These are phyloP conservation scores for Pedicia rivosa DNA, from an alignment of 2,888 invertebrate genomes.

Conservation along the genomic window DNA sequence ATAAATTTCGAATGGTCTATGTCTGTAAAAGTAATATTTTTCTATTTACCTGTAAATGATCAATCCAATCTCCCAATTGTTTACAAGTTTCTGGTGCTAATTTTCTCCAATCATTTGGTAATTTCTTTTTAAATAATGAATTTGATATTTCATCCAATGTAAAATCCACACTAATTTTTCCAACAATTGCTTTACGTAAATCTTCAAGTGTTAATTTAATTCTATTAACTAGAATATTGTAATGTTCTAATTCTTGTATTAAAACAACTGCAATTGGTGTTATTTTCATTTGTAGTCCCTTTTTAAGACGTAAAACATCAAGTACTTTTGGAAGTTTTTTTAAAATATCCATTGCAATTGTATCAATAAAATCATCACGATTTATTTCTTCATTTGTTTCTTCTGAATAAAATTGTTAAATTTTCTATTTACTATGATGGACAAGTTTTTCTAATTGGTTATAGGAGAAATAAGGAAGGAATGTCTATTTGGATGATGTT, in stretches of 20 bases:
- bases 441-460: too few relatives aligned
- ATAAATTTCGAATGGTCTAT: too few relatives aligned
- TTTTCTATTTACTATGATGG: too few relatives aligned
- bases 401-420: too few relatives aligned
- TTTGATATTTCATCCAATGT: constrained; percentile 67
- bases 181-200: constrained; percentile 69
- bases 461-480: too few relatives aligned
- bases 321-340: constrained; percentile 57
- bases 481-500: too few relatives aligned
- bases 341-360: constrained; percentile 61
- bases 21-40: too few relatives aligned
- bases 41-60: too few relatives aligned
- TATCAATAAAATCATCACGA: constrained; percentile 73
- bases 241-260: constrained; percentile 77
- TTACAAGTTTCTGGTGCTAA: constrained; percentile 77
- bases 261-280: constrained; percentile 75
- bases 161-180: constrained; percentile 85
- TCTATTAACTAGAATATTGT: constrained; percentile 56
- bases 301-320: constrained; percentile 66
- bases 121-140: constrained; percentile 69
- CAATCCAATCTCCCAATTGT: constrained; percentile 76
- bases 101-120: constrained; percentile 65
- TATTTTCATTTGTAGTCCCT: constrained; percentile 61
- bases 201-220: constrained; percentile 56
- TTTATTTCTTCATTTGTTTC: constrained; percentile 53